Evolutionary conservation across 2,797 vertebrate genomes (phyloP).

Genomic region (Corythornis leucogaster): DNA sequence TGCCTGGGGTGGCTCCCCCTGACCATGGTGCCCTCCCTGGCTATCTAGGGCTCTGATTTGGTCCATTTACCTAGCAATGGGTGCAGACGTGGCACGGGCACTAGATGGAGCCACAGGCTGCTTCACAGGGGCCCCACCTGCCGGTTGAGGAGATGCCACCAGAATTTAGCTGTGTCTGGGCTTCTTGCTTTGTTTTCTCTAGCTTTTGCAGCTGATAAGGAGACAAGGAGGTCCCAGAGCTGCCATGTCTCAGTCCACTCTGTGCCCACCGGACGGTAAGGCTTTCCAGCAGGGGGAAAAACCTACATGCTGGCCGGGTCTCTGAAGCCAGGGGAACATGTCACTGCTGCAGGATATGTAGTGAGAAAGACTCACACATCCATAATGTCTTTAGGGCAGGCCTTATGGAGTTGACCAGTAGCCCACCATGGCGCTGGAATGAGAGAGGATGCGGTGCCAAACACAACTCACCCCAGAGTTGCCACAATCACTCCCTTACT

Average conservation of each 20-base stretch:
- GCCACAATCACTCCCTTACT: neutral
- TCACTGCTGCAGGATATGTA: neutral
- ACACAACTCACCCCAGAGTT: rapidly evolving
- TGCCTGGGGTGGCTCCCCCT: neutral
- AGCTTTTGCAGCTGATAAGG: neutral
- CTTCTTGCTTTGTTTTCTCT: neutral
- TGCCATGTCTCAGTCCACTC: neutral
- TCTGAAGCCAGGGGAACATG: neutral
- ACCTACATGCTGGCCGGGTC: rapidly evolving
- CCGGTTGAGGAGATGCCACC: neutral
- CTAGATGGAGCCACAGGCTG: constrained; percentile 60
- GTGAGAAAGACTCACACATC: neutral
- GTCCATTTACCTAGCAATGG: neutral
- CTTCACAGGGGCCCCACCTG: neutral
- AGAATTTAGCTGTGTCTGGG: rapidly evolving
- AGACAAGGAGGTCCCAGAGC: neutral
- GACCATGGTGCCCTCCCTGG: neutral
- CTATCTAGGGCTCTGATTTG: neutral
- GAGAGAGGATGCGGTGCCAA: neutral
- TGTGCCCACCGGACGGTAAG: neutral
- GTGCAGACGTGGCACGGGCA: neutral
- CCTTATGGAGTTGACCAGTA: neutral
- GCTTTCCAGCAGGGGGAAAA: neutral
- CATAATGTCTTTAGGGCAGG: no score
- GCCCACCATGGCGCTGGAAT: rapidly evolving